Conservation (phyloP, 2,113 vertebrate species). For the Rattus norvegicus region DNA sequence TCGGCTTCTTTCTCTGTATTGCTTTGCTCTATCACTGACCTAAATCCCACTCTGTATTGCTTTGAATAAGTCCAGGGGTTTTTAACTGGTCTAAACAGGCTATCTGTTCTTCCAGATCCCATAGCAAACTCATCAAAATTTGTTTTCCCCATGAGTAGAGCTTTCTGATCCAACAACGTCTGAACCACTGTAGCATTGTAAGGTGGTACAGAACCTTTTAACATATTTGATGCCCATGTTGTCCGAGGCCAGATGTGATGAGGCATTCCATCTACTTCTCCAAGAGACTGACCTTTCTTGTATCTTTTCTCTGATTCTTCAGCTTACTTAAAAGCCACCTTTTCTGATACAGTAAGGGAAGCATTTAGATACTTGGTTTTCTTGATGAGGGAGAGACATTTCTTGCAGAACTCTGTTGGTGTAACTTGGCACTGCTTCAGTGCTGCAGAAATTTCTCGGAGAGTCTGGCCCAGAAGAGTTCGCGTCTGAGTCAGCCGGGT, state of each 20-base stretch:
- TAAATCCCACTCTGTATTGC: too few relatives aligned
- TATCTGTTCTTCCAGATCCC: conserved; percentile 82
- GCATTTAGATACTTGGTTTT: conserved; percentile 93
- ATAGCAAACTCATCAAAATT: conserved; percentile 99
- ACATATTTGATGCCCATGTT: conserved; percentile 97
- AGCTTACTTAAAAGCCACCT: conserved; percentile 92
- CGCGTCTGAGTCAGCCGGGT: too few relatives aligned
- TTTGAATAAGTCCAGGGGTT: too few relatives aligned
- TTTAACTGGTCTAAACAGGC: too few relatives aligned
- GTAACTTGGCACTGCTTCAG: conserved; percentile 90
- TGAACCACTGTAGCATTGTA: conserved; percentile 97
- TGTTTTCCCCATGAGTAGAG: conserved; percentile 96
- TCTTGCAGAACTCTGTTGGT: conserved; percentile 93
- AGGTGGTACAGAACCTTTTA: conserved; percentile 95
- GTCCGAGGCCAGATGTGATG: conserved; percentile 93
- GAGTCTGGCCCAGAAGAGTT: too few relatives aligned
- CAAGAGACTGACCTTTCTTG: conserved; percentile 88
- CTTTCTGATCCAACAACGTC: conserved; percentile 95
- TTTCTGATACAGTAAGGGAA: conserved; percentile 93
- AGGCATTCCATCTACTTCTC: conserved; percentile 95
- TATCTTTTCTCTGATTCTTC: conserved; percentile 91
- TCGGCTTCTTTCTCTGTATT: too few relatives aligned
- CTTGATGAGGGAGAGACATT: conserved; percentile 91
- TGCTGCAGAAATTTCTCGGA: conserved; percentile 85
- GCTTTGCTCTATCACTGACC: too few relatives aligned